phyloP scores from a whole-genome alignment of 2,888 invertebrate genomes.

The Protonemura montana region DNA sequence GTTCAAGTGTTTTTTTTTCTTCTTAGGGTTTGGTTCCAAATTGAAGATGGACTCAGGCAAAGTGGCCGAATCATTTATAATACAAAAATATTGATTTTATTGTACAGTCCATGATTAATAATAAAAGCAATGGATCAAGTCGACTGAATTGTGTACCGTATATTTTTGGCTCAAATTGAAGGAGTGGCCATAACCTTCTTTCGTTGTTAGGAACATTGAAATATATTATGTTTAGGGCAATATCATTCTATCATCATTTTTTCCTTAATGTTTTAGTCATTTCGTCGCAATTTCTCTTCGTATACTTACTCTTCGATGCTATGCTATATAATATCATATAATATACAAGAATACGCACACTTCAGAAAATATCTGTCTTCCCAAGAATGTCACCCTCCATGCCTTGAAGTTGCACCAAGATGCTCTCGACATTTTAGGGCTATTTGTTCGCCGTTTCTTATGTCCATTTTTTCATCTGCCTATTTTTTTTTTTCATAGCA shows the following conservation, averaged over 20 bases:
- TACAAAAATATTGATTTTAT: neutral
- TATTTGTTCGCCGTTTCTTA: slow-evolving; percentile 39
- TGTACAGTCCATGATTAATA: neutral
- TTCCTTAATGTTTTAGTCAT: slow-evolving; percentile 25
- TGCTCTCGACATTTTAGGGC: slow-evolving; percentile 17
- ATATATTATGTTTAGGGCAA: neutral
- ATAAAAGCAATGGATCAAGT: neutral
- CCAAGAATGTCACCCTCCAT: slow-evolving; percentile 24
- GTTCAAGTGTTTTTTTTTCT: neutral
- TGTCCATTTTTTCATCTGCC: slow-evolving; percentile 19
- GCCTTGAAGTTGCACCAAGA: neutral
- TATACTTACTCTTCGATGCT: neutral
- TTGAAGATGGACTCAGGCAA: neutral
- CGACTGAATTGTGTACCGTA: neutral
- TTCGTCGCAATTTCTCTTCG: slow-evolving; percentile 29
- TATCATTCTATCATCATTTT: slow-evolving; percentile 31
- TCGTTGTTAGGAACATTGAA: neutral
- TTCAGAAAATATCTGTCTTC: slow-evolving; percentile 28
- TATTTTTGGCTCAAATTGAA: neutral
- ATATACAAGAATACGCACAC: neutral
- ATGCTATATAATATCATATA: neutral
- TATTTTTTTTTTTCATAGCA: slow-evolving; percentile 2
- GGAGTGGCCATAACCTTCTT: neutral
- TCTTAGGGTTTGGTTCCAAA: neutral
- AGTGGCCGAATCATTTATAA: neutral